phyloP scores from a whole-genome alignment of 1,140 invertebrate genomes.

The Ceratoteleas bidentatus region DNA sequence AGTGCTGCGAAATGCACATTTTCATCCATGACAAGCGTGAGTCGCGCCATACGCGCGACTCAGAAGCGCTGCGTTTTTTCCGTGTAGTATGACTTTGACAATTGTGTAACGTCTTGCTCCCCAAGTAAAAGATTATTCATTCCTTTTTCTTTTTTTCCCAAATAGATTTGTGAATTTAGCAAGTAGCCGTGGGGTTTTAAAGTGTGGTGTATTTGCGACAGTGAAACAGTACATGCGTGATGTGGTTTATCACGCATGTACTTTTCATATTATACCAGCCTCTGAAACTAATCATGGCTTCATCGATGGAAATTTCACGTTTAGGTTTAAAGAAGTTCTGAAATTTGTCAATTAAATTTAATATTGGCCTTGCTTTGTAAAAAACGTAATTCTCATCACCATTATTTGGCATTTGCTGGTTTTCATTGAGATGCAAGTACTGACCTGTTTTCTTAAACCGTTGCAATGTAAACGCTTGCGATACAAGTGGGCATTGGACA shows the following conservation, averaged over 20 bases:
- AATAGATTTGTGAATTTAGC: slow-evolving; percentile 1
- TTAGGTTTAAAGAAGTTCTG: background rate
- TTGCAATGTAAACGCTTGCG: background rate
- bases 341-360: background rate
- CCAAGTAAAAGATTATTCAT: background rate
- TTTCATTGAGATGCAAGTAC: background rate
- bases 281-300: background rate
- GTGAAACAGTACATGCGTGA: no score
- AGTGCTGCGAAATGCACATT: no score
- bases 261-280: background rate
- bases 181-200: no score
- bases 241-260: slow-evolving; percentile 1
- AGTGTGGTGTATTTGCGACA: no score
- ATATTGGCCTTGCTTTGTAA: background rate
- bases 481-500: slow-evolving; percentile 2
- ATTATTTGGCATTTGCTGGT: background rate
- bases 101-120: background rate
- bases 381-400: background rate
- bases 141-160: slow-evolving; percentile 1
- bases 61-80: no score
- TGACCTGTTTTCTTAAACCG: background rate
- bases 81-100: background rate
- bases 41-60: no score
- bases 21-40: no score
- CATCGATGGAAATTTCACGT: background rate